Evolutionary conservation across 2,113 vertebrate genomes (phyloP).

Genomic region (Prunella fulvescens): DNA sequence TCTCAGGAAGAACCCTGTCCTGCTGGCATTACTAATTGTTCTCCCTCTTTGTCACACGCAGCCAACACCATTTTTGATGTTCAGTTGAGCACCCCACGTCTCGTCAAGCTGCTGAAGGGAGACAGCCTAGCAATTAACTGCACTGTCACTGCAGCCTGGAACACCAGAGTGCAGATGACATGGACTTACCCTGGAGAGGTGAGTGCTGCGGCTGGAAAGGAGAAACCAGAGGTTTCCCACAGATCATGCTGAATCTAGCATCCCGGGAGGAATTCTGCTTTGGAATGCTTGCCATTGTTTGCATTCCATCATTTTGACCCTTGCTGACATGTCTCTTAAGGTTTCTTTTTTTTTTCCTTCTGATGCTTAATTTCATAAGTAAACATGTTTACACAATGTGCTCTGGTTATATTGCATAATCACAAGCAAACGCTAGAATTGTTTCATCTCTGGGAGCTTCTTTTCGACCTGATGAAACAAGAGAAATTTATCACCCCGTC

Average conservation of each 20-base stretch:
- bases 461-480: conserved; percentile 2
- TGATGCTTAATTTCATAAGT: conserved; percentile 16
- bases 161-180: conserved; percentile 88
- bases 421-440: neutral
- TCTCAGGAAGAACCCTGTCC: neutral
- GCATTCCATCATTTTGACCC: neutral
- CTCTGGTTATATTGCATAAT: conserved; percentile 27
- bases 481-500: conserved; percentile 31
- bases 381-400: conserved; percentile 30
- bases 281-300: neutral
- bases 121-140: conserved; percentile 85
- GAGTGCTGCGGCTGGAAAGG: conserved; percentile 32
- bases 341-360: conserved; percentile 2
- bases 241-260: neutral
- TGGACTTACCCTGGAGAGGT: conserved; percentile 93
- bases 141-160: conserved; percentile 82
- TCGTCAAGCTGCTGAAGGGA: conserved; percentile 78
- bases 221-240: neutral
- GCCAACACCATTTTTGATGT: conserved; percentile 85
- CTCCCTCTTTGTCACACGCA: conserved; percentile 33
- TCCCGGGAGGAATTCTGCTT: neutral
- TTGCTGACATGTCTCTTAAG: conserved; percentile 36
- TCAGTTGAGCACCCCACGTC: conserved; percentile 77
- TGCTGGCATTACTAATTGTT: neutral
- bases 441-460: conserved; percentile 38